Evolutionary conservation across 2,888 invertebrate genomes (phyloP), one percentile per base, ranked within the genome.

Genomic region (Aporophyla nigra): DNA sequence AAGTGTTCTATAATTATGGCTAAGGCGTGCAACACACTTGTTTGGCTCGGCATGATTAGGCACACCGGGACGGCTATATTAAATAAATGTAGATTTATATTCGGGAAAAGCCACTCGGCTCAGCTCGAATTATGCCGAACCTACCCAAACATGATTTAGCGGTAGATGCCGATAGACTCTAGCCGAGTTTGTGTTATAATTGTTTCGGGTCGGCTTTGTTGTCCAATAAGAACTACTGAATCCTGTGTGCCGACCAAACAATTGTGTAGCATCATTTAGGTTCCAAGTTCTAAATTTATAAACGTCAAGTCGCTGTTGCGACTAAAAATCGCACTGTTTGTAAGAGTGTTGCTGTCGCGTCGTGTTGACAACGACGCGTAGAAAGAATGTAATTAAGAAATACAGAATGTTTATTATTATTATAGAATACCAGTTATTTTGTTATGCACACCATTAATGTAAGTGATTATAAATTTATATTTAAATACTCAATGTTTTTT

Each of bases 401-500:
- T 74, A 62, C 33, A 77, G 63, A 74, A 73, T 46, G 43, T 46
- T 59, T 79, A 87, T 80, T 71, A 84, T 80, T 74, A 81, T 79
- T 84, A 80, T 83, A 80, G 82, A 84, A 78, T 85, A 85, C 79
- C 73, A 78, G 82, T 89, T 91, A 90, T 88, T 90, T 89, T 89
- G 86, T 90, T 90, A 88, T 91, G 91, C 89, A 90, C 88, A 90
- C 78, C 80, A 88, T 87, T 86, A 87, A 89, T 89, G 86, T 90
- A 86, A 91, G 87, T 89, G 86, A 91, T 87, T 83, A 91, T 89
- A 90, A 88, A 87, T 90, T 91, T 90, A 24, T 90, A 87, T 87
- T 86, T 79, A 80, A 82, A 76, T 24, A 51, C 24, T 66, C 67
- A 62, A 10, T 66, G 65, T 74, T 67, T 77, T 80, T 71, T 69